Evolutionary conservation across 2,888 invertebrate species (phyloP), one percentile per base, ranked within the genome.

Genomic region (Omphaloscelis lunosa): DNA sequence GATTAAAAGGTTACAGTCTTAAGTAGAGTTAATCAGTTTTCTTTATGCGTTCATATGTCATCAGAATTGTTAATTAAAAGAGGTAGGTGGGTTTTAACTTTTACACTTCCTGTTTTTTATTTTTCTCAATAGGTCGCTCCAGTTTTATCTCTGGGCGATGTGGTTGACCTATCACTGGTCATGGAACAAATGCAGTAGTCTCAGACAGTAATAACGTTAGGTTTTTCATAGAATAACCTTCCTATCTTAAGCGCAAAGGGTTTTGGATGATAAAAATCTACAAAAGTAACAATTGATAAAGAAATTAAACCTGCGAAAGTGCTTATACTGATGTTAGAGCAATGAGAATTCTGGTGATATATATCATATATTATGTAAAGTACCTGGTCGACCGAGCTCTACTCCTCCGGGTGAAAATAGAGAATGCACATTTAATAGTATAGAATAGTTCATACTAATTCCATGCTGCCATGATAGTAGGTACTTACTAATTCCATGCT

Each of bases 1-100:
- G 1, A 56, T 34, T 78, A 41, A 79, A 79, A 83, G 79, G 71
- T 79, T 61, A 73, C 34, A 61, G 27, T 80, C 23, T 72, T 29
- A 72, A 51, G 27, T 41, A 1, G 39, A 72, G 8, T 17, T 80
- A 41, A 77, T 77, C 17, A 80, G 72, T 72, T 80, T 80, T 59
- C 48, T 45, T 73, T n/a, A 39, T 39, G 53, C 27, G 12, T 53
- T 27, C 74, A 73, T 73, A 80, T 80, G 80, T 39, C 74, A 73
- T 73, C 27, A 23, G 15, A 39, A 53, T 15, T 8, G 20, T 20
- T 41, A 70, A 66, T 48, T 53, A 41, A 45, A 23, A 48, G 51
- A 53, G 2, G 41, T 41, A 51, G 39, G 17, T n/a, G 29, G 59
- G 59, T 77, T 27, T 76, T 51, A 9, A 11, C 6, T 39, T 39